A percentile compares a stretch with the other conserved stretches of the same genome.
phyloP scores from a whole-genome alignment of 2,797 vertebrate species.

The Melanogrammus aeglefinus region DNA sequence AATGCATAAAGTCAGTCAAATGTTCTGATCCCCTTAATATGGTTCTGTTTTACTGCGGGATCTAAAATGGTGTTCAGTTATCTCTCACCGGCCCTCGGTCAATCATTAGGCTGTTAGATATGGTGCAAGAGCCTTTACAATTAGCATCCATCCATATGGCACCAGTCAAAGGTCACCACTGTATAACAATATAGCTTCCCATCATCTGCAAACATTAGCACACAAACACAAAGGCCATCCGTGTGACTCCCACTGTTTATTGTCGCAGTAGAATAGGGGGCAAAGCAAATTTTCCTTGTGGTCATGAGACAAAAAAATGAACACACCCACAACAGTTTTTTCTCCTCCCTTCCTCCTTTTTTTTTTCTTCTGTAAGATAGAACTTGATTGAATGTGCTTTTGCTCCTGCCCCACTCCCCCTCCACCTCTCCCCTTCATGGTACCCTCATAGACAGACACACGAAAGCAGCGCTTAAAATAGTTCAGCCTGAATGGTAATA shows the following conservation, averaged over 20 bases:
- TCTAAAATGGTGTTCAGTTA: neutral
- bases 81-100: neutral
- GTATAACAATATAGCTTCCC: conserved; percentile 5
- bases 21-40: neutral
- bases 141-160: neutral
- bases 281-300: neutral
- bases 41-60: neutral
- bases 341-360: neutral
- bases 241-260: neutral
- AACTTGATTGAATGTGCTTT: neutral
- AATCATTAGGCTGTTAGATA: neutral
- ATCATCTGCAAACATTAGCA: neutral
- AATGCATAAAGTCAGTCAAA: neutral
- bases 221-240: neutral
- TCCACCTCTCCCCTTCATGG: conserved; percentile 12
- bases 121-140: neutral
- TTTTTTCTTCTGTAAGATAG: neutral
- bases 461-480: conserved; percentile 59
- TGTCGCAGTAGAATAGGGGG: neutral
- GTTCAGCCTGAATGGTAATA: conserved; percentile 52
- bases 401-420: neutral
- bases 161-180: neutral
- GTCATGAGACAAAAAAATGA: neutral
- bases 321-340: neutral
- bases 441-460: conserved; percentile 40